Evolutionary conservation across 2,797 vertebrate species (phyloP).

Genomic region (Gastrophryne carolinensis): DNA sequence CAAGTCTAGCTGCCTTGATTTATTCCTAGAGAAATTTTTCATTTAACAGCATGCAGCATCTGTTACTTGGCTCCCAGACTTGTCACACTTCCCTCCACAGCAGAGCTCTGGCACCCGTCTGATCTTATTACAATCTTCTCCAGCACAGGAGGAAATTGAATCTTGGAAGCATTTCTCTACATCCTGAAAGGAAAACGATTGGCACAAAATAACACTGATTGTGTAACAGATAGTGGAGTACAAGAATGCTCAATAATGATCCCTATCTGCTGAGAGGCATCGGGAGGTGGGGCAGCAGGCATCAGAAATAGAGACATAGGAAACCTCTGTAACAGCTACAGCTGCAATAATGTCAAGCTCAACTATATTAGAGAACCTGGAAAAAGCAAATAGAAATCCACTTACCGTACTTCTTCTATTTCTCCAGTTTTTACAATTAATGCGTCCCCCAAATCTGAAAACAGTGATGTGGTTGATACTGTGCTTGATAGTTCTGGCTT

Average conservation of each 20-base stretch:
- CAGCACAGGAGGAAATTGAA: neutral
- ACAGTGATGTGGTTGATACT: no score
- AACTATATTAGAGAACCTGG: no score
- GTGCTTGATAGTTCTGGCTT: no score
- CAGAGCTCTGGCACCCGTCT: constrained; percentile 3
- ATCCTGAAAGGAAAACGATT: neutral
- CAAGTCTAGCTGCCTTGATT: no score
- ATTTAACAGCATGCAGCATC: neutral
- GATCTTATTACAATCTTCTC: constrained; percentile 8
- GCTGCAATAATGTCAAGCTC: no score
- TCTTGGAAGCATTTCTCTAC: neutral
- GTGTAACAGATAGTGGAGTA: neutral
- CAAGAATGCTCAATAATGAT: neutral
- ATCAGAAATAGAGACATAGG: no score
- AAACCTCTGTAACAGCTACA: no score
- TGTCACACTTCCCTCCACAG: constrained; percentile 11
- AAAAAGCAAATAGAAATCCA: no score
- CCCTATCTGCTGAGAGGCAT: neutral
- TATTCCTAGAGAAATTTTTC: no score
- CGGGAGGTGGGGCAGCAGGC: neutral
- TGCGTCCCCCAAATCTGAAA: no score
- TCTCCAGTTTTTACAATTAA: no score
- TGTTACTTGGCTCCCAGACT: neutral
- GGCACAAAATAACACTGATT: neutral
- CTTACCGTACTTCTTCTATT: no score